Percentiles rank a stretch among this genome's conserved stretches.
These are phyloP conservation scores for Drosophila navojoa DNA, from an alignment of 1,140 invertebrate species.

Conservation along the genomic window DNA sequence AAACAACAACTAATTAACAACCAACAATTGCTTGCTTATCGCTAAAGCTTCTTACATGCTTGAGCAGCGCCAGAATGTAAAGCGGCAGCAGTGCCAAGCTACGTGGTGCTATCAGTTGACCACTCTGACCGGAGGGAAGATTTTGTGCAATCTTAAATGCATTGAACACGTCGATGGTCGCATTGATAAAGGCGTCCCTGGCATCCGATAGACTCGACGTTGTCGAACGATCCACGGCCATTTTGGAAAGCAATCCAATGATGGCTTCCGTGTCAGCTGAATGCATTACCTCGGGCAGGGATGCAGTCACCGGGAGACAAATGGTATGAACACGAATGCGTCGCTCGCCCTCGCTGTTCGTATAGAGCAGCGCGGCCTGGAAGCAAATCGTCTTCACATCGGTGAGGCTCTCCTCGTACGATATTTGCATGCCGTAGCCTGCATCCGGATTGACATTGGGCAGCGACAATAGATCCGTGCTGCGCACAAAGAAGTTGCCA, in stretches of 20 bases:
- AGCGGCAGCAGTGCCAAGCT: conserved; percentile 93
- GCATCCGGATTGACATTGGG: conserved; percentile 99
- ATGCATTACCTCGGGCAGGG: conserved; percentile 93
- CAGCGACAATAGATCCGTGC: conserved; percentile 97
- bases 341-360: conserved; percentile 98
- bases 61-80: conserved; percentile 95
- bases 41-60: conserved; percentile 90
- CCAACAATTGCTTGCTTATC: not conserved
- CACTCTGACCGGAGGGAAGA: conserved; percentile 85
- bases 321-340: conserved; percentile 98
- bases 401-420: conserved; percentile 92
- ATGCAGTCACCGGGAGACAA: conserved; percentile 94
- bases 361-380: conserved; percentile 98
- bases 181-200: conserved; percentile 97
- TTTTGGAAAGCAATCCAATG: conserved; percentile 95
- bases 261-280: conserved; percentile 98
- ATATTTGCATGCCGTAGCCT: conserved; percentile 97
- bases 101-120: conserved; percentile 89
- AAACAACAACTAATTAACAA: not conserved
- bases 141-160: conserved; percentile 91
- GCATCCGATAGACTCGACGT: conserved; percentile 95
- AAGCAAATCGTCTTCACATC: conserved; percentile 96
- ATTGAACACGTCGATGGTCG: conserved; percentile 94
- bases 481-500: conserved; percentile 99
- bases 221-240: conserved; percentile 97